phyloP scores from a whole-genome alignment of 2,797 vertebrate species.

The Anabas testudineus region DNA sequence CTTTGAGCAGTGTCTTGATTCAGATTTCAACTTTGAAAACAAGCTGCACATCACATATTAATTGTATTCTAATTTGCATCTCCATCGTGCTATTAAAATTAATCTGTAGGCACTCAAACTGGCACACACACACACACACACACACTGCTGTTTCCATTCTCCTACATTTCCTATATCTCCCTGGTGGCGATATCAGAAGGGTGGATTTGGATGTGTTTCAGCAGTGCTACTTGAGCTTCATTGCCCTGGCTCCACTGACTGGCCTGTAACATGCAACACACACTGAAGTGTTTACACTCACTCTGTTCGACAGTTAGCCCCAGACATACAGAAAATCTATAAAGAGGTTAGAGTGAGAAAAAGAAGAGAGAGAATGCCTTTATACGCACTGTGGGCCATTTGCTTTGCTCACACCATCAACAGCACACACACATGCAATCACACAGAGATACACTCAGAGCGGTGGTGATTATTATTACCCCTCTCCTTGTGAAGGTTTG shows the following conservation, averaged over 20 bases:
- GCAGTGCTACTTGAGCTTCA: constrained; percentile 63
- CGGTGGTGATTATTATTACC: constrained; percentile 75
- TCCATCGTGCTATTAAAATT: constrained; percentile 28
- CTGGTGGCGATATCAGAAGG: constrained; percentile 50
- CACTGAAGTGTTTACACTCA: constrained; percentile 41
- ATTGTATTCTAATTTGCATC: constrained; percentile 34
- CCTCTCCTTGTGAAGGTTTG: constrained; percentile 70
- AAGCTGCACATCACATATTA: constrained; percentile 17
- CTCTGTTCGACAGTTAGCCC: constrained; percentile 38
- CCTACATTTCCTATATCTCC: constrained; percentile 34
- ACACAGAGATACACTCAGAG: constrained; percentile 35
- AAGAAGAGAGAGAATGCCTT: constrained; percentile 23
- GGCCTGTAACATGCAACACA: constrained; percentile 57
- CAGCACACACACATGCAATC: constrained; percentile 14
- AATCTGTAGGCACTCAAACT: constrained; percentile 20
- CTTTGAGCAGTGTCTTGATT: constrained; percentile 23
- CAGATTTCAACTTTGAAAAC: constrained; percentile 32
- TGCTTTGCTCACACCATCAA: constrained; percentile 28
- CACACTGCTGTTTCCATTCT: constrained; percentile 9
- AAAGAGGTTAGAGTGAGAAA: constrained; percentile 22
- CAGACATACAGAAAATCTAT: constrained; percentile 67
- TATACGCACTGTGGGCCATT: constrained; percentile 54
- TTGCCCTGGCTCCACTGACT: constrained; percentile 43
- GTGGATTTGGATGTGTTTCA: constrained; percentile 54
- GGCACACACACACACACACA: not conserved